Conservation (phyloP, 2,113 vertebrate genomes). For the Xyliphius kryptos region DNA sequence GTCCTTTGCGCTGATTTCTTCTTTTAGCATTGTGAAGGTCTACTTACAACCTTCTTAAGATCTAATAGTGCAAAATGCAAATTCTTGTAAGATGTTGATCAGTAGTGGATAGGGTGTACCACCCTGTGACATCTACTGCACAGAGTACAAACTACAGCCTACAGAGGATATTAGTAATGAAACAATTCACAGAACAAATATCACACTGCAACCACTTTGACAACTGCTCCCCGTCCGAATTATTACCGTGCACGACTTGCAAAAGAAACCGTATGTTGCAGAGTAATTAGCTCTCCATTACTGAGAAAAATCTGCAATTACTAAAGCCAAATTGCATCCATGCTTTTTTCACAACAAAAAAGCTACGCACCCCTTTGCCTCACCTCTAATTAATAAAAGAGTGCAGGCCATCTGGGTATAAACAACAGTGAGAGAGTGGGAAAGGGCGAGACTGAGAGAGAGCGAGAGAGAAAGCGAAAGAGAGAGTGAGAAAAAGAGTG, state of each 20-base stretch:
- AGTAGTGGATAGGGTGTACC: too few species aligned
- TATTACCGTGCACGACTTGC: constrained; percentile 30
- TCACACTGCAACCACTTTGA: constrained; percentile 11
- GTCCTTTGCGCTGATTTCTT: too few species aligned
- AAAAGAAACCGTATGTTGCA: constrained; percentile 39
- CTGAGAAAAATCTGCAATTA: constrained; percentile 52
- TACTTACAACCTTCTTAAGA: too few species aligned
- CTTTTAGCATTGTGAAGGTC: too few species aligned
- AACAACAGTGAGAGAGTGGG: constrained; percentile 45
- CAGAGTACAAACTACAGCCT: too few species aligned
- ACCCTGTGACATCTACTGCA: too few species aligned
- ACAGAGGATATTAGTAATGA: too few species aligned
- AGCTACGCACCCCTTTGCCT: constrained; percentile 35
- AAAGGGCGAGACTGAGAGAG: constrained; percentile 39
- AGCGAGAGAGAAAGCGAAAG: constrained; percentile 44
- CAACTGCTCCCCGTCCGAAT: constrained; percentile 19
- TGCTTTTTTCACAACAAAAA: constrained; percentile 52
- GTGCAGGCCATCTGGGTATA: constrained; percentile 61
- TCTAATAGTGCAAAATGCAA: too few species aligned
- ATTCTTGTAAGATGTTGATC: too few species aligned
- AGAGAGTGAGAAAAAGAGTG: background rate
- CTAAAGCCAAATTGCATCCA: constrained; percentile 54
- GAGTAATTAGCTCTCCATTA: constrained; percentile 55
- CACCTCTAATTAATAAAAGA: constrained; percentile 60
- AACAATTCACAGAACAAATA: background rate